Evolutionary conservation across 1,140 invertebrate genomes (phyloP).

Genomic region (Paraescarpia echinospica): DNA sequence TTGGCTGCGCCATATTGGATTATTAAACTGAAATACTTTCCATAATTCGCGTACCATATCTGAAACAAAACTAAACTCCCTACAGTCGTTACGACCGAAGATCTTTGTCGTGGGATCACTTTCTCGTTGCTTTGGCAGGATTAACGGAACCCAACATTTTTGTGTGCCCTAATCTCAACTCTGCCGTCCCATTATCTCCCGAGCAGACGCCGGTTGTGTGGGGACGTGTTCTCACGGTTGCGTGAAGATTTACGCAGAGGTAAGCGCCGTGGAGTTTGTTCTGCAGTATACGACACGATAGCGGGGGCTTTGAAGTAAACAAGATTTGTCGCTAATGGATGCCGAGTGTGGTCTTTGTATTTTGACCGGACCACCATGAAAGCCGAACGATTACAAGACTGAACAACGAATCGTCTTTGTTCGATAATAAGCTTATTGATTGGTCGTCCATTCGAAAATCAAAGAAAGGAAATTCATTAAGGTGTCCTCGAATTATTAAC

Average conservation of each 20-base stretch:
- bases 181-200: not conserved
- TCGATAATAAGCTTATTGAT: not conserved
- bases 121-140: not conserved
- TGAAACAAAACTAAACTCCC: too few species aligned
- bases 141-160: not conserved
- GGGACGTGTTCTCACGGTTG: not conserved
- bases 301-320: not conserved
- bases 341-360: not conserved
- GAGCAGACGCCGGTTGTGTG: not conserved
- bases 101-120: too few species aligned
- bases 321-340: slow-evolving; percentile 1
- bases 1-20: too few species aligned
- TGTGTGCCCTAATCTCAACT: not conserved
- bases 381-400: not conserved
- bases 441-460: not conserved
- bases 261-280: not conserved
- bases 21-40: too few species aligned
- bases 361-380: not conserved
- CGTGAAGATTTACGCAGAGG: not conserved
- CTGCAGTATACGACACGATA: not conserved
- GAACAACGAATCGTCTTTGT: not conserved
- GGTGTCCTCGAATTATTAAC: not conserved
- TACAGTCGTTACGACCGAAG: too few species aligned
- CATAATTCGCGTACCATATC: too few species aligned
- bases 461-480: not conserved